These are phyloP conservation scores for Mormyrus iriodes DNA, from an alignment of 2,113 vertebrate genomes.

Conservation along the genomic window DNA sequence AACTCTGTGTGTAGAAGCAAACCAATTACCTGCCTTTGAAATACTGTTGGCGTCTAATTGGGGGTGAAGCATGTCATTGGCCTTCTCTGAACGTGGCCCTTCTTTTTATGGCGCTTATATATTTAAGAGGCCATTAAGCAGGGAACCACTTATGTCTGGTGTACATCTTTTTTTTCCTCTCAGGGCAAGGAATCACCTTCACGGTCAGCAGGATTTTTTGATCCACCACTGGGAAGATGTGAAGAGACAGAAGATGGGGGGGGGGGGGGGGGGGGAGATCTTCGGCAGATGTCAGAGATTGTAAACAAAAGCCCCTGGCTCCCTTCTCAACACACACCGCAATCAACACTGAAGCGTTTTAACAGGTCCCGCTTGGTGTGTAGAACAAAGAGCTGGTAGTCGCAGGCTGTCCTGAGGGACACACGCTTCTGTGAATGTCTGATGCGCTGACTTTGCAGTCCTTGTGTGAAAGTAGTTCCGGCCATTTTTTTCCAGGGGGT, in stretches of 20 bases:
- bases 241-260: background rate
- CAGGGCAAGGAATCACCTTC: background rate
- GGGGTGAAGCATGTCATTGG: background rate
- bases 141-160: background rate
- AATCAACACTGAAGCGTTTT: background rate
- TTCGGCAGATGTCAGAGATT: background rate
- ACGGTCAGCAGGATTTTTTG: background rate
- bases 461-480: background rate
- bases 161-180: slow-evolving; percentile 1
- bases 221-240: background rate
- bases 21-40: background rate
- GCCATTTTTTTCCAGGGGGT: background rate
- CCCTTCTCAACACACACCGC: background rate
- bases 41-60: background rate
- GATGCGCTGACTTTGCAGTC: background rate
- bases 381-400: background rate
- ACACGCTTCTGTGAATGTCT: background rate
- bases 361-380: background rate
- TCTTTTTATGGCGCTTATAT: background rate
- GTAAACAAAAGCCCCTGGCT: background rate
- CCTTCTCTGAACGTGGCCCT: background rate
- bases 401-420: background rate
- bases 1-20: background rate
- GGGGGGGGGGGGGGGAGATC: background rate
- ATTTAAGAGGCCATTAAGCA: background rate